Percentiles rank a stretch among this genome's conserved stretches.
Conservation (phyloP, 2,113 vertebrate genomes). For the Piliocolobus tephrosceles region DNA sequence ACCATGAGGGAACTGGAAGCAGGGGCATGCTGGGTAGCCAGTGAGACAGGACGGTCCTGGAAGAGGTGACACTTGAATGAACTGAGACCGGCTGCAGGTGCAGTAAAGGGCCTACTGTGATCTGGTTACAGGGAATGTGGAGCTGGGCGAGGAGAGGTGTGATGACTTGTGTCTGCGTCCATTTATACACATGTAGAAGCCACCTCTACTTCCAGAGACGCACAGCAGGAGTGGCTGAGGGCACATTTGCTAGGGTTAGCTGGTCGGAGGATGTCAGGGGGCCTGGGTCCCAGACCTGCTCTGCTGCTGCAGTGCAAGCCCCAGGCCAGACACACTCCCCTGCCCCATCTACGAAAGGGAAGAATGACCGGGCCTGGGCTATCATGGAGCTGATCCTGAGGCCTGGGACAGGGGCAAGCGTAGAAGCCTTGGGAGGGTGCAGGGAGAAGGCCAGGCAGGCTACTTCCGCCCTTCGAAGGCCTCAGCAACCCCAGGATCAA, state of each 20-base stretch:
- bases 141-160: too few relatives aligned
- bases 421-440: accelerated
- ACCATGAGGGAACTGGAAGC: neutral
- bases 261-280: neutral
- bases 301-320: neutral
- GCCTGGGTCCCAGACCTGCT: neutral
- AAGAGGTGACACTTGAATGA: neutral
- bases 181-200: neutral
- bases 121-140: neutral
- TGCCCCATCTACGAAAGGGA: neutral
- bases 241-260: neutral
- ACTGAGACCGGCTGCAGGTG: neutral
- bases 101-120: neutral
- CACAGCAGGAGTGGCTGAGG: neutral
- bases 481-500: neutral
- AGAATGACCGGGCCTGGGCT: neutral
- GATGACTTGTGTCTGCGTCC: neutral
- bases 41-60: neutral
- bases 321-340: neutral
- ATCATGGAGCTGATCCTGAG: neutral
- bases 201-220: neutral
- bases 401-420: neutral
- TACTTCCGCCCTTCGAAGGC: neutral
- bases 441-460: neutral
- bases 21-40: neutral